Conservation (phyloP, 2,113 vertebrate species). For the Benitochromis conjunctus region DNA sequence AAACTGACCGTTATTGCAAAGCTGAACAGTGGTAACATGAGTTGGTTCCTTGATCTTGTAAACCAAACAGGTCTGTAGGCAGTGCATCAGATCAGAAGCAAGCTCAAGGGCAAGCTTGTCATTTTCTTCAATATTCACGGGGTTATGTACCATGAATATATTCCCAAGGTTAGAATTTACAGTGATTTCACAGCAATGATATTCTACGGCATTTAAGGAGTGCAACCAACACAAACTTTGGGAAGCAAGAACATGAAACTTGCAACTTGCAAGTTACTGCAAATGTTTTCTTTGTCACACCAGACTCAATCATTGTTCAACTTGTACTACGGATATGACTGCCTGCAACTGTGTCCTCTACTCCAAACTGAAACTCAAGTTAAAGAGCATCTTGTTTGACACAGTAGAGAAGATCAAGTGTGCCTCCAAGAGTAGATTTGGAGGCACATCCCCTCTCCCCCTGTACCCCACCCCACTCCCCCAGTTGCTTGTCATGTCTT, state of each 20-base stretch:
- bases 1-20: not conserved
- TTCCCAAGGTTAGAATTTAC: not conserved
- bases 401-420: not conserved
- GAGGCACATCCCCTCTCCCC: not conserved
- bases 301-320: not conserved
- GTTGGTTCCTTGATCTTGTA: not conserved
- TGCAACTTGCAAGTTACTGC: not conserved
- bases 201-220: not conserved
- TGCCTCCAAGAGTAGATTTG: not conserved
- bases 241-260: not conserved
- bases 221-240: not conserved
- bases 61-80: not conserved
- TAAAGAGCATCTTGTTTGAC: not conserved
- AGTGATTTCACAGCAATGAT: not conserved
- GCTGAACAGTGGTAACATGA: not conserved
- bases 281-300: not conserved
- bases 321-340: not conserved
- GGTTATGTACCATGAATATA: not conserved
- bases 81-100: not conserved
- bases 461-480: no score
- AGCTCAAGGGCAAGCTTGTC: not conserved
- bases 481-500: no score
- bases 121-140: not conserved
- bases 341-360: not conserved
- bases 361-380: not conserved